Evolutionary conservation across 1,140 invertebrate genomes (phyloP), one percentile per base, ranked within the genome.

Genomic region (Cardiocondyla obscurior): DNA sequence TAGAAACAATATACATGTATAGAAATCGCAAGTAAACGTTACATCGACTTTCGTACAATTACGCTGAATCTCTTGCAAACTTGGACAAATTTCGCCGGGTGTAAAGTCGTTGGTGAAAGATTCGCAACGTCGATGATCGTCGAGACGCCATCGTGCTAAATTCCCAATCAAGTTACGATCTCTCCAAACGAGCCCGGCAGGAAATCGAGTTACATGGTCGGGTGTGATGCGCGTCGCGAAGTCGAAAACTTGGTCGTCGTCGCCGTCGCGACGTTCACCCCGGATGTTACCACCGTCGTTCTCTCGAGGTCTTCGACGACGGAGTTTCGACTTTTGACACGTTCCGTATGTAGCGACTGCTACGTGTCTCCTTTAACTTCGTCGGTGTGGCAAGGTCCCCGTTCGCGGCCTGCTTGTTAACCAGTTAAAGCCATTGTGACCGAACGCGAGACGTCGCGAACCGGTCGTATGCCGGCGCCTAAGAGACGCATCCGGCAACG

Each of bases 401-500:
- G 77, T 87, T 73, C 19, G 72, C 30, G 46, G 74, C 72, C 19
- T 58, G 84, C 87, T 86, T 76, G 84, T 88, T 88, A 88, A 88
- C 79, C 70, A 84, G 87, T 88, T 88, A 86, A 88, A 88, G 74
- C 69, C 74, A 88, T 88, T 88, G 87, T 88, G 84, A 55, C 77
- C 77, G 60, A 87, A 76, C 30, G 58, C 51, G 55, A 49, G 57
- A 77, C 77, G 55, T 44, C n/a, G 36, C 55, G 22, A 49, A 64
- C 60, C 14, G 12, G 36, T 44, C 51, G 49, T 39, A 70, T 69
- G 79, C 25, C 55, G 84, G 55, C 62, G 67, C 73, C 57, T 72
- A 46, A 51, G 60, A 87, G 82, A 87, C 67, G 83, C 85, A 85
- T 87, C 85, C 88, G 60, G 79, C 85, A 76, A 88, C 53, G 72